phyloP scores from a whole-genome alignment of 23 tunicate genomes.

The Trididemnum miniatum region DNA sequence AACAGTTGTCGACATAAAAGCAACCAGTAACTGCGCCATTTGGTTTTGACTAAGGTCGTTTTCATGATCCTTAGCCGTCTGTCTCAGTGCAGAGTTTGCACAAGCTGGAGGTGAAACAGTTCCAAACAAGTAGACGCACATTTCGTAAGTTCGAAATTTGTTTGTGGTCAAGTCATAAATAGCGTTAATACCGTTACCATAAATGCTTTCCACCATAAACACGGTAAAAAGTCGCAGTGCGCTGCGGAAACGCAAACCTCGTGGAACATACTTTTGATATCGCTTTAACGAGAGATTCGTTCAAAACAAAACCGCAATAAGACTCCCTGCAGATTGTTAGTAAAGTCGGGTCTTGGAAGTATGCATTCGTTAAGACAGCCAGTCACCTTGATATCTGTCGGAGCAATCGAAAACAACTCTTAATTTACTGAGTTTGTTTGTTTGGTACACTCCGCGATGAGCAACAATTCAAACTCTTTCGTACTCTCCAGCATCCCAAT shows the following conservation, averaged over 20 bases:
- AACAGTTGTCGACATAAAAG: slow-evolving; percentile 26
- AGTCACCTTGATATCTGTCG: slow-evolving; percentile 25
- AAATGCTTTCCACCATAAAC: slow-evolving; percentile 24
- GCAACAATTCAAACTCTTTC: slow-evolving; percentile 38
- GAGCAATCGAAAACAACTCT: slow-evolving; percentile 58
- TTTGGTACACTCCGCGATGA: slow-evolving; percentile 58
- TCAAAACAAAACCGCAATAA: background rate
- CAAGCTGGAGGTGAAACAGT: background rate
- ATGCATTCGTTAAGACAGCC: slow-evolving; percentile 22
- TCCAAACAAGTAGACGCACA: slow-evolving; percentile 38
- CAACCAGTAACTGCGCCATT: background rate
- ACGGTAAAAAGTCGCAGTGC: slow-evolving; percentile 9
- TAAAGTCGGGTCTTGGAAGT: slow-evolving; percentile 16
- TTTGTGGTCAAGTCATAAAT: background rate
- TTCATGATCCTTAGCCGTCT: slow-evolving; percentile 15
- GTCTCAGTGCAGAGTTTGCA: slow-evolving; percentile 28
- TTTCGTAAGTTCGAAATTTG: background rate
- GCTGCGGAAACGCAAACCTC: background rate
- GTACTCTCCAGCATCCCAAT: background rate
- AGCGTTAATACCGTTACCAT: too few relatives aligned
- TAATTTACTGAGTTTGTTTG: slow-evolving; percentile 40
- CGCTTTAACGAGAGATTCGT: background rate
- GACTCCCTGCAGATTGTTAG: slow-evolving; percentile 17
- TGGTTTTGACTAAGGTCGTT: background rate
- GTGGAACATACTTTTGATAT: slow-evolving; percentile 13